Conservation (phyloP, 2,888 invertebrate genomes). For the Ennomos fuscantarius region DNA sequence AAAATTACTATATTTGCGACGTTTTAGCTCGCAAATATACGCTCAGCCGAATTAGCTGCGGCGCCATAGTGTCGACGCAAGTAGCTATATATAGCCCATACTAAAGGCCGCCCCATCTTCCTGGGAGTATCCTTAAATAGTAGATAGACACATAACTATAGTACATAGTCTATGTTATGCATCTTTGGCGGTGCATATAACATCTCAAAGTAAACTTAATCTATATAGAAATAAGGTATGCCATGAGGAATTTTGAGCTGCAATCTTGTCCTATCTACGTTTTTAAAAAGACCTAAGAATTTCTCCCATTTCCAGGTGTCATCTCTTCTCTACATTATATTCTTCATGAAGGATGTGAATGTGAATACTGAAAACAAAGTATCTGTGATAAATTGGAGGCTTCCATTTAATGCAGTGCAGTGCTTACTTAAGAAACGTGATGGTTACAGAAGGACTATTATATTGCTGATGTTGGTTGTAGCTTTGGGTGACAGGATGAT, state of each 20-base stretch:
- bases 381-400: slow-evolving; percentile 77
- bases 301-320: slow-evolving; percentile 65
- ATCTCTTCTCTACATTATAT: slow-evolving; percentile 86
- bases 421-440: slow-evolving; percentile 87
- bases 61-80: too few relatives aligned
- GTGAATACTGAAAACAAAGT: slow-evolving; percentile 86
- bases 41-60: too few relatives aligned
- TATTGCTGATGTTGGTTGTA: slow-evolving; percentile 88
- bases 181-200: too few relatives aligned
- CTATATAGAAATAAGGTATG: not conserved
- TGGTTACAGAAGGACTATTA: slow-evolving; percentile 86
- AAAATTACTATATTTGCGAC: too few relatives aligned
- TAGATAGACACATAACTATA: too few relatives aligned
- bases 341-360: slow-evolving; percentile 86
- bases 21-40: too few relatives aligned
- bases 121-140: too few relatives aligned
- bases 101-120: too few relatives aligned
- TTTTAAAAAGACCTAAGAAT: not conserved
- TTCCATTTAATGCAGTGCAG: slow-evolving; percentile 74
- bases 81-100: too few relatives aligned
- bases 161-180: too few relatives aligned
- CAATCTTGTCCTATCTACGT: not conserved
- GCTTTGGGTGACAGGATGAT: slow-evolving; percentile 74
- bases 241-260: slow-evolving; percentile 3
- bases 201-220: too few relatives aligned